Percentiles rank a stretch among this genome's conserved stretches.
Evolutionary conservation across 2,797 vertebrate species (phyloP).

Genomic region (Meda fulgida): DNA sequence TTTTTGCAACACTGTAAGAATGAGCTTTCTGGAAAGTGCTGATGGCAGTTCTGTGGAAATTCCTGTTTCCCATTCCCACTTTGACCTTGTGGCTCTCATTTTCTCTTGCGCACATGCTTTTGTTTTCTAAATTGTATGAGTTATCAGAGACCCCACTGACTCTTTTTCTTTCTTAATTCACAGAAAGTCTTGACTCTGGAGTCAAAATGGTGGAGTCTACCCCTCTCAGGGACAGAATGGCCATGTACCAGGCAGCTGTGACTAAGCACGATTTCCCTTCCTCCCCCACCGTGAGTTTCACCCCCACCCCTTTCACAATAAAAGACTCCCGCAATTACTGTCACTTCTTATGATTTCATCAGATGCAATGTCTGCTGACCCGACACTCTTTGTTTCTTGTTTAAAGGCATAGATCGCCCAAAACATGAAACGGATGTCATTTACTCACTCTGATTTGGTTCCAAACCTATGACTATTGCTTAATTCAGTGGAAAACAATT

Average conservation of each 20-base stretch:
- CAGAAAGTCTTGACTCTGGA: conserved; percentile 67
- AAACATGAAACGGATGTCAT: not conserved
- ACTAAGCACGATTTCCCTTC: conserved; percentile 83
- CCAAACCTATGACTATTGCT: not conserved
- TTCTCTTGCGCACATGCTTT: conserved; percentile 4
- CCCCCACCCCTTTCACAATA: not conserved
- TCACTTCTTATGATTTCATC: conserved; percentile 15
- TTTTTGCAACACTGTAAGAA: conserved; percentile 1
- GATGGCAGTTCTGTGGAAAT: conserved; percentile 42
- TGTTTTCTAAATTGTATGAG: conserved; percentile 35
- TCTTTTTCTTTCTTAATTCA: not conserved
- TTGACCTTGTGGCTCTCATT: conserved; percentile 30
- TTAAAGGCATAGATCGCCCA: no score
- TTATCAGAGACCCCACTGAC: not conserved
- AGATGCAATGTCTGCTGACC: not conserved
- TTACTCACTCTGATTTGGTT: not conserved
- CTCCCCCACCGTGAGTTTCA: conserved; percentile 70
- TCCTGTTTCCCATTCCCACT: conserved; percentile 21
- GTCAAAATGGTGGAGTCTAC: conserved; percentile 82
- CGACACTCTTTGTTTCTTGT: not conserved
- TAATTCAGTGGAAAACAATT: not conserved
- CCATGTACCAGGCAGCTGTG: conserved; percentile 92
- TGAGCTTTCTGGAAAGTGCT: conserved; percentile 34
- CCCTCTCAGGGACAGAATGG: conserved; percentile 92
- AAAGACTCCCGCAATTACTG: not conserved